Conservation (phyloP, 2,888 invertebrate species). For the Palloptera scutellata region DNA sequence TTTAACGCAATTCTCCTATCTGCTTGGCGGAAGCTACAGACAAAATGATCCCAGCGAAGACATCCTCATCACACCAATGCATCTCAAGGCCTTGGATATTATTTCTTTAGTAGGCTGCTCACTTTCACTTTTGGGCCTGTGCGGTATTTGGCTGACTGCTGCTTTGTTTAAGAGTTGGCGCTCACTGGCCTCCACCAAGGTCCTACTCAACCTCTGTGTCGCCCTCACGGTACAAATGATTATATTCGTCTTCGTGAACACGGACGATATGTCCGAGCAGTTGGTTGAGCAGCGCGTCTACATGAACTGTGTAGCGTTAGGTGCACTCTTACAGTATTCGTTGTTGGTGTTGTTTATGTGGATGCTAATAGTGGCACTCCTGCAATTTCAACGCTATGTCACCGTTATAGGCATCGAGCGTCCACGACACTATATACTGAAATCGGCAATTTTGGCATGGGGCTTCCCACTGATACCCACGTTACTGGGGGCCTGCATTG, state of each 20-base stretch:
- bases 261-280: conserved; percentile 49
- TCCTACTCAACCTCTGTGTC: conserved; percentile 71
- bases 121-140: conserved; percentile 69
- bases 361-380: conserved; percentile 75
- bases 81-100: conserved; percentile 66
- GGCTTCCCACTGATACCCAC: conserved; percentile 70
- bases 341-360: conserved; percentile 74
- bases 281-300: conserved; percentile 47
- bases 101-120: conserved; percentile 70
- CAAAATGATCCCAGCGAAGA: conserved; percentile 50
- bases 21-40: conserved; percentile 59
- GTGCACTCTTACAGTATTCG: conserved; percentile 73
- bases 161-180: conserved; percentile 70
- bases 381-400: conserved; percentile 76
- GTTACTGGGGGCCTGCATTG: conserved; percentile 63
- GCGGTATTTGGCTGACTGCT: conserved; percentile 71
- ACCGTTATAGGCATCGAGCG: conserved; percentile 69
- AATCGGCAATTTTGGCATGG: conserved; percentile 73
- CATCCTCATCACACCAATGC: conserved; percentile 55
- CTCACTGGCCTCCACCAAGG: conserved; percentile 71
- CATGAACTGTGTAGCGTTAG: conserved; percentile 68
- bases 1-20: conserved; percentile 71
- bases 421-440: conserved; percentile 70
- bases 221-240: conserved; percentile 71
- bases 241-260: conserved; percentile 57